These are phyloP conservation scores for Venturia canescens DNA, from an alignment of 1,140 invertebrate genomes.

Conservation along the genomic window DNA sequence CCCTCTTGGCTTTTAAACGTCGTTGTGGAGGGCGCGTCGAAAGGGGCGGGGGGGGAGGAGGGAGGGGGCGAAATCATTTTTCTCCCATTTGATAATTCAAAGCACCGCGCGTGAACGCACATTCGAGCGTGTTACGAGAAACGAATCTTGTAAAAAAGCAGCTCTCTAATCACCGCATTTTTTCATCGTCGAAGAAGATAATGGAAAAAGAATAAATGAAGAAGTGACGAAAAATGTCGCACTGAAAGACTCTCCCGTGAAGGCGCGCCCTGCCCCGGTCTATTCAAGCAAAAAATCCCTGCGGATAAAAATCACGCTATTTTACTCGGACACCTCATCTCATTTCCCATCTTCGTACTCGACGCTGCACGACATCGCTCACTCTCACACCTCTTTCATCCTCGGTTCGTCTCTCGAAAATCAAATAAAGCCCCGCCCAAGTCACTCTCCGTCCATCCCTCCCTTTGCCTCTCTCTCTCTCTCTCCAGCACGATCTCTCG, in stretches of 20 bases:
- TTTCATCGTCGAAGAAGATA: no score
- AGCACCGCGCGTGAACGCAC: no score
- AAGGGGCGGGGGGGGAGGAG: no score
- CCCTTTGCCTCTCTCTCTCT: not conserved
- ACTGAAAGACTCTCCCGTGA: not conserved
- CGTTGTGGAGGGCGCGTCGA: no score
- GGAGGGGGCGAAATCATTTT: no score
- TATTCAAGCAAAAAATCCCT: not conserved
- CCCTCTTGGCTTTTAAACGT: not conserved
- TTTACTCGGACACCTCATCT: not conserved
- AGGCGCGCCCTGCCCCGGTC: no score
- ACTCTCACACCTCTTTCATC: not conserved
- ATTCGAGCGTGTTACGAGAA: no score
- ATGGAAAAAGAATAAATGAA: no score
- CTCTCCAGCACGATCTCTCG: not conserved
- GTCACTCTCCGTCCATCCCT: not conserved
- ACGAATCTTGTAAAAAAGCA: no score
- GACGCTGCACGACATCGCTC: not conserved
- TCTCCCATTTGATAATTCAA: no score
- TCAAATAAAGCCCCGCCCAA: constrained; percentile 3
- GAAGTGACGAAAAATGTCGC: no score
- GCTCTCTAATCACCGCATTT: no score
- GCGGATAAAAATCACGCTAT: not conserved
- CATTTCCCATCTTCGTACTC: not conserved
- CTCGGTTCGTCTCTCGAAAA: not conserved